Conservation (phyloP, 2,797 vertebrate species). For the Leuciscus waleckii region DNA sequence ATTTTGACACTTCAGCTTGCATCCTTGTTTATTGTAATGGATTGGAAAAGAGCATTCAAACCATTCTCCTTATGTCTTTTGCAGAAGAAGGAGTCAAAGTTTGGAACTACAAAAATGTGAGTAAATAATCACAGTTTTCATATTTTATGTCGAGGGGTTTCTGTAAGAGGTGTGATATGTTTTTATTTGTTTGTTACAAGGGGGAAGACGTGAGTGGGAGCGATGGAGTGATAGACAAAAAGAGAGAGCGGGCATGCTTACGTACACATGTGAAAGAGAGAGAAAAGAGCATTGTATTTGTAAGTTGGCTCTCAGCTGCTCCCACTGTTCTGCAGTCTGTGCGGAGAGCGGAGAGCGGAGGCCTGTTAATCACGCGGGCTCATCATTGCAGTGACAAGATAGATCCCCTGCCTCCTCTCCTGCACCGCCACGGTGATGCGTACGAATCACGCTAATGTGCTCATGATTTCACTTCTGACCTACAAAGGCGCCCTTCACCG, state of each 20-base stretch:
- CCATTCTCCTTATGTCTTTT: neutral
- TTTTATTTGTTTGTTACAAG: constrained; percentile 40
- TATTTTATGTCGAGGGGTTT: constrained; percentile 40
- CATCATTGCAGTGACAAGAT: constrained; percentile 54
- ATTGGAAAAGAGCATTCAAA: neutral
- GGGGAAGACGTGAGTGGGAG: constrained; percentile 25
- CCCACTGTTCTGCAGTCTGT: constrained; percentile 39
- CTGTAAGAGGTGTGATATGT: neutral
- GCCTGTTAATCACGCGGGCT: constrained; percentile 54
- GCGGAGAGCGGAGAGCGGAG: constrained; percentile 20
- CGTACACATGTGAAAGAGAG: neutral
- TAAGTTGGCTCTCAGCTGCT: constrained; percentile 45
- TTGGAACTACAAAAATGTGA: neutral
- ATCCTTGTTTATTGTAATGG: no score
- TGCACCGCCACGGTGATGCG: neutral
- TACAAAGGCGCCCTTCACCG: constrained; percentile 2
- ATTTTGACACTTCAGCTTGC: neutral
- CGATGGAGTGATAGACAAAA: neutral
- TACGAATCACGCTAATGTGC: constrained; percentile 11
- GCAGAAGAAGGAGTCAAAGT: neutral
- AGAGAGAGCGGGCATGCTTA: neutral
- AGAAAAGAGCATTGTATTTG: constrained; percentile 33
- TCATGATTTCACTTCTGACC: constrained; percentile 37
- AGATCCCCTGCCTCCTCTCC: constrained; percentile 41
- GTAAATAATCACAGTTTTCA: neutral